Evolutionary conservation across 2,113 vertebrate species (phyloP).

Genomic region (Hemichromis elongatus): DNA sequence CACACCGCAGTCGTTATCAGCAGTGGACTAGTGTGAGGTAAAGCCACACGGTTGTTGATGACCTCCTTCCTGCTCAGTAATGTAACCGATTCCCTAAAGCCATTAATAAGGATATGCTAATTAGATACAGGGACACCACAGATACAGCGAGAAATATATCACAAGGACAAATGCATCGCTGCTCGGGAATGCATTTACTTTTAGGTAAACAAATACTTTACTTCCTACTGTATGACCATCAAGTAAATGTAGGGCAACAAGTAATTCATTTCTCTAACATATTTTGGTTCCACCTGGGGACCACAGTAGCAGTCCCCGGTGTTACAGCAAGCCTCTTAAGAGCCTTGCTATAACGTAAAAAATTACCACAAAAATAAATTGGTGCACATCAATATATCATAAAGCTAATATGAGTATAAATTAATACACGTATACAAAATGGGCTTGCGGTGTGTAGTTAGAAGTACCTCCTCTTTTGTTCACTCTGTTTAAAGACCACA

Average conservation of each 20-base stretch:
- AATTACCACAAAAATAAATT: neutral
- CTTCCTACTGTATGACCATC: neutral
- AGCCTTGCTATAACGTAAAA: neutral
- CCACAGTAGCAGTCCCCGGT: neutral
- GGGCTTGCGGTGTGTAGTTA: neutral
- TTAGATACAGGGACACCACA: slow-evolving; percentile 23
- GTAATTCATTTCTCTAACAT: neutral
- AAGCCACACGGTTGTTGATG: slow-evolving; percentile 44
- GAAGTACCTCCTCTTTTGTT: neutral
- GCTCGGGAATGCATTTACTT: slow-evolving; percentile 17
- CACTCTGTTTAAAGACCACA: neutral
- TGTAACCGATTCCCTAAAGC: slow-evolving; percentile 48
- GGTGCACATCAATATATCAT: neutral
- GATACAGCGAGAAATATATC: slow-evolving; percentile 35
- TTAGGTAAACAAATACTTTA: slow-evolving; percentile 39
- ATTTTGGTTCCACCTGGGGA: neutral
- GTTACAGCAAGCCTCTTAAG: neutral
- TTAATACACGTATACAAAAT: neutral
- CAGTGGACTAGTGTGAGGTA: slow-evolving; percentile 4
- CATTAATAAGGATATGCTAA: slow-evolving; percentile 61
- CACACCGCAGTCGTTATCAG: neutral
- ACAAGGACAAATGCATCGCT: slow-evolving; percentile 22
- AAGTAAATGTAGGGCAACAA: neutral
- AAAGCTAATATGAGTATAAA: neutral
- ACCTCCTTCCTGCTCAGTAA: slow-evolving; percentile 47